These are phyloP conservation scores for Drosophila mercatorum DNA, from an alignment of 2,888 invertebrate genomes.

Conservation along the genomic window DNA sequence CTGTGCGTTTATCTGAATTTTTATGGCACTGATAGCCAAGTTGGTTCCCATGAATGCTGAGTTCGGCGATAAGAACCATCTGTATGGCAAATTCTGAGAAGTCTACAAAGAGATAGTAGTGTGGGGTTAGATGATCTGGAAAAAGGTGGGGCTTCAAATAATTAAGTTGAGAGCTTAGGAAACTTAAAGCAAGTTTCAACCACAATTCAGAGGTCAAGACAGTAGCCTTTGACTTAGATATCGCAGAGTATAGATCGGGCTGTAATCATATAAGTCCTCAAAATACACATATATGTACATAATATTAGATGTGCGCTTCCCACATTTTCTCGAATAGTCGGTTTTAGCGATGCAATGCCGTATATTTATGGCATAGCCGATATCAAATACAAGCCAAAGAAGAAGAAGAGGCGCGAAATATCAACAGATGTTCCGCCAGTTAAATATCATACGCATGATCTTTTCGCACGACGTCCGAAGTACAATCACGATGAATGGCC, in stretches of 20 bases:
- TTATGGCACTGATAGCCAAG: background rate
- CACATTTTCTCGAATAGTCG: background rate
- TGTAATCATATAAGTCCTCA: background rate
- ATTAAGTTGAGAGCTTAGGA: background rate
- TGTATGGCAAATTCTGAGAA: background rate
- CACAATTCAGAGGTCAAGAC: background rate
- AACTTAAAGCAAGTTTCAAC: background rate
- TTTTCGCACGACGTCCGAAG: slow-evolving; percentile 26
- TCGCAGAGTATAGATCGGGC: background rate
- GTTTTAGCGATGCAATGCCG: slow-evolving; percentile 38
- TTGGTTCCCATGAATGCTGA: background rate
- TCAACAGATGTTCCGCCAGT: slow-evolving; percentile 9
- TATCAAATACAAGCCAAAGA: slow-evolving; percentile 50
- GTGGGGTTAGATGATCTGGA: background rate
- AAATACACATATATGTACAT: too few species aligned
- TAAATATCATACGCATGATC: slow-evolving; percentile 37
- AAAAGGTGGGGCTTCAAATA: too few species aligned
- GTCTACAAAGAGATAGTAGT: background rate
- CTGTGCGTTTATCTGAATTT: slow-evolving; percentile 9
- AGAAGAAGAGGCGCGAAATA: background rate
- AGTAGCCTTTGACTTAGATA: background rate
- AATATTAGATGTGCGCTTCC: too few species aligned
- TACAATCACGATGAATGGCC: slow-evolving; percentile 61
- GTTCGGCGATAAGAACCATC: background rate
- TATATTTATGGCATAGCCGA: slow-evolving; percentile 65